A percentile compares a stretch with the other conserved stretches of the same genome.
Conservation (phyloP, 2,888 invertebrate genomes). For the Callimorpha dominula region DNA sequence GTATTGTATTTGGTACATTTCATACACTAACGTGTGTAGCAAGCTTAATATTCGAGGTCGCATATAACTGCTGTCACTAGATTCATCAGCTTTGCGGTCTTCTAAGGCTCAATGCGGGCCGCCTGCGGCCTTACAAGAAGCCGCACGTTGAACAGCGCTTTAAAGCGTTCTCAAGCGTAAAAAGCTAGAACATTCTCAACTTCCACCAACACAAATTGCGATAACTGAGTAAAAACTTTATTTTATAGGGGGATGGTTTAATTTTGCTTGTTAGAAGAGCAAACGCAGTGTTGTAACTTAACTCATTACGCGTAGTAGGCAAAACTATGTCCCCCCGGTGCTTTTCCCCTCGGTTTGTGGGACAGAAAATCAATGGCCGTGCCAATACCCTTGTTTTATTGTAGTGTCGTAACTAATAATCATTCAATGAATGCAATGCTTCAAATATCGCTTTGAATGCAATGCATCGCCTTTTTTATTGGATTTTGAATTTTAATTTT, state of each 20-base stretch:
- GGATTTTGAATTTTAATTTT: too few relatives aligned
- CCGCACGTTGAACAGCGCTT: slow-evolving; percentile 34
- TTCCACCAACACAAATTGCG: slow-evolving; percentile 19
- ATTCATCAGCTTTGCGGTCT: slow-evolving; percentile 20
- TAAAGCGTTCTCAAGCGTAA: slow-evolving; percentile 42
- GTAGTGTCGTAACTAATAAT: slow-evolving; percentile 29
- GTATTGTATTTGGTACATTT: background rate
- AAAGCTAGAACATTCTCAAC: slow-evolving; percentile 39
- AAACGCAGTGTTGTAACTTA: slow-evolving; percentile 47
- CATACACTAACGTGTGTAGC: background rate
- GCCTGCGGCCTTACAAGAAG: slow-evolving; percentile 19
- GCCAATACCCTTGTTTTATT: slow-evolving; percentile 54
- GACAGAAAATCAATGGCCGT: slow-evolving; percentile 61
- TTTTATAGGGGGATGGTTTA: slow-evolving; percentile 22
- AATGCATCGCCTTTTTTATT: slow-evolving; percentile 1
- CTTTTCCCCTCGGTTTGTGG: slow-evolving; percentile 51
- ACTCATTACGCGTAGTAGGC: slow-evolving; percentile 60
- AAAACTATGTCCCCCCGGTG: slow-evolving; percentile 57
- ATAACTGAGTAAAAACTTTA: slow-evolving; percentile 17
- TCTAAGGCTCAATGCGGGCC: slow-evolving; percentile 10
- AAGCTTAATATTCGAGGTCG: slow-evolving; percentile 5
- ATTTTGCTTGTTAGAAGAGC: slow-evolving; percentile 13
- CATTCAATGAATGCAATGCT: slow-evolving; percentile 8
- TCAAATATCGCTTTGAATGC: slow-evolving; percentile 10
- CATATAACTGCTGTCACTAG: slow-evolving; percentile 27